phyloP scores from a whole-genome alignment of 1,140 invertebrate genomes.

The Brachionus asplanchnoidis region DNA sequence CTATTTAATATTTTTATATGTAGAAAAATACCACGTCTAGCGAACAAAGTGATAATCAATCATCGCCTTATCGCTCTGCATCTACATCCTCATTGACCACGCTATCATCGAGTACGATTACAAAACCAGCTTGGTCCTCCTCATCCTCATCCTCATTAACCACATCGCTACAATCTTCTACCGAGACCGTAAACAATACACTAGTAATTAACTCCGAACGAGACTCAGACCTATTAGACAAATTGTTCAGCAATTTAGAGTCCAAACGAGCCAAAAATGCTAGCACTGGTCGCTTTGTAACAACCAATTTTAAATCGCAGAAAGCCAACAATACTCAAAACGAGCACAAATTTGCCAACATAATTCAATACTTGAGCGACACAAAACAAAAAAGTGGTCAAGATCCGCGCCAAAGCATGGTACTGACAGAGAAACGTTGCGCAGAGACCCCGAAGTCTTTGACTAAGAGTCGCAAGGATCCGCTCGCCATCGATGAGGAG shows the following conservation, averaged over 20 bases:
- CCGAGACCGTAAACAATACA: background rate
- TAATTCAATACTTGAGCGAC: background rate
- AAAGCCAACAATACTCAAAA: background rate
- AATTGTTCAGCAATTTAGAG: background rate
- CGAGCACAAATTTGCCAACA: background rate
- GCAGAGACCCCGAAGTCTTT: background rate
- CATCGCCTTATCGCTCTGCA: background rate
- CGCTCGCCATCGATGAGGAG: background rate
- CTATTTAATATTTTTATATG: background rate
- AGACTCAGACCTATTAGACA: background rate
- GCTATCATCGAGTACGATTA: background rate
- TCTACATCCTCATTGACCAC: conserved; percentile 28
- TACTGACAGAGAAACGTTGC: background rate
- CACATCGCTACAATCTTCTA: background rate
- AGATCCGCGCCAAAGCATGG: background rate
- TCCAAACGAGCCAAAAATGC: background rate
- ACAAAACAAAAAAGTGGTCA: background rate
- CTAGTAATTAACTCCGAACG: background rate
- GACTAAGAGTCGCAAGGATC: background rate
- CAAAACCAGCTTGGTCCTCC: background rate
- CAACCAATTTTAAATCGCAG: background rate
- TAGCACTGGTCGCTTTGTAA: background rate
- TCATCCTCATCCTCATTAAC: conserved; percentile 7
- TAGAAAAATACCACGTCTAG: conserved; percentile 35
- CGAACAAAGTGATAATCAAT: conserved; percentile 20